Evolutionary conservation across 2,888 invertebrate species (phyloP).

Genomic region (Aromia moschata): DNA sequence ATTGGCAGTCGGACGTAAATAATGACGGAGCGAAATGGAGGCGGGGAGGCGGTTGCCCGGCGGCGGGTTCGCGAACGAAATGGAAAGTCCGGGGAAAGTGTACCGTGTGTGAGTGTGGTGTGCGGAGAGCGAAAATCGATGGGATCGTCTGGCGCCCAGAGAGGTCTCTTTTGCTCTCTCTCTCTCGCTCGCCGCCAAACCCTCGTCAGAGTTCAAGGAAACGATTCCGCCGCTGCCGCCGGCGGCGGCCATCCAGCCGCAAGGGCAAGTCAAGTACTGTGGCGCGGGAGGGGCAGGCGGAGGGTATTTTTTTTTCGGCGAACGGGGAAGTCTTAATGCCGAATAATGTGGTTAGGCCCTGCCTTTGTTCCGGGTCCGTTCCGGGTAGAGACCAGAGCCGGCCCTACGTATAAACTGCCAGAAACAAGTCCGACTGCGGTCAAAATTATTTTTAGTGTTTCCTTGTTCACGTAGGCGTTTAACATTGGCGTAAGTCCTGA

Average conservation of each 20-base stretch:
- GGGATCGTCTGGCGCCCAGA: slow-evolving; percentile 34
- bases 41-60: neutral
- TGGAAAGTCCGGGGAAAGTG: slow-evolving; percentile 38
- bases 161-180: no score
- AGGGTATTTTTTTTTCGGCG: slow-evolving; percentile 5
- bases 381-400: neutral
- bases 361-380: neutral
- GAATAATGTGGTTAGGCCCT: neutral
- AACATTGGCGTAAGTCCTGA: no score
- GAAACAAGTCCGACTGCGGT: no score
- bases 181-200: slow-evolving; percentile 12
- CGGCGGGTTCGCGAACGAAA: slow-evolving; percentile 28
- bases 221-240: slow-evolving; percentile 39
- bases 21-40: neutral
- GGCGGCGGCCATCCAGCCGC: slow-evolving; percentile 26
- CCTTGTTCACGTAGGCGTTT: no score
- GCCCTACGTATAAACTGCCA: no score
- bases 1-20: slow-evolving; percentile 15
- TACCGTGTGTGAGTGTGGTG: slow-evolving; percentile 1
- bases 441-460: no score
- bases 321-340: slow-evolving; percentile 5
- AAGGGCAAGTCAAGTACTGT: slow-evolving; percentile 37
- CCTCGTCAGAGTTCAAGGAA: slow-evolving; percentile 44
- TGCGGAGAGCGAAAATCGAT: slow-evolving; percentile 37
- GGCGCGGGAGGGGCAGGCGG: neutral